Evolutionary conservation across 2,888 invertebrate genomes (phyloP), one percentile per base, ranked within the genome.

Genomic region (Margaritifera margaritifera): DNA sequence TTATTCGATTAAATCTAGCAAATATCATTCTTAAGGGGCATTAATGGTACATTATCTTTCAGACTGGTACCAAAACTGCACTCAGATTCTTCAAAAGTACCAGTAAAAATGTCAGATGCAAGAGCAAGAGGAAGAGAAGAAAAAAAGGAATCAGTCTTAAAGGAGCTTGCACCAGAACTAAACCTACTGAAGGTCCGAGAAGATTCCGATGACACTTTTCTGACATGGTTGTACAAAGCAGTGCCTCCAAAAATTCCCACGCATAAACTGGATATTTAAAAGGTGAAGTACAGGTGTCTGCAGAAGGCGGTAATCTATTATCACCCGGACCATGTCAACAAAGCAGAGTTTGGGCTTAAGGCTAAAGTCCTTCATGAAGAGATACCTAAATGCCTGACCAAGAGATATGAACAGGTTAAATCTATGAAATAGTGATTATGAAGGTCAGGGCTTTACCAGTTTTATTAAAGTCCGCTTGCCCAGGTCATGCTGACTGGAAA

Each of bases 311-410:
- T 81, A 18, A 66, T 76, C 11, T 81, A 84, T 66, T 84, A 79
- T 63, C 84, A 84, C 51, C 84, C 84, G 0, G 84, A 84, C 69
- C 69, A 73, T 20, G 75, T 80, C 52, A 68, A 75, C 11, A 72
- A 63, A 15, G 74, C 75, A 15, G 53, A 66, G 20, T 62, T 77
- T 51, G 83, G 82, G 5, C 66, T 70, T 19, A 77, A 80, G 61
- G 75, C 76, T 59, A 82, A 83, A 63, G 79, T 82, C 4, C 68
- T 83, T 20, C 71, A 68, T 11, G 84, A 82, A 59, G 84, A 84
- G 61, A 81, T 84, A 25, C 80, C 80, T 25, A 84, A 84, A 62
- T 62, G 67, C 52, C 68, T 83, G 20, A 83, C 83, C 1, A 57
- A 57, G 22, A 53, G 75, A 50, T 81, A 81, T 57, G 77, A 80